Evolutionary conservation across 2,113 vertebrate species (phyloP).

Genomic region (Riparia riparia): DNA sequence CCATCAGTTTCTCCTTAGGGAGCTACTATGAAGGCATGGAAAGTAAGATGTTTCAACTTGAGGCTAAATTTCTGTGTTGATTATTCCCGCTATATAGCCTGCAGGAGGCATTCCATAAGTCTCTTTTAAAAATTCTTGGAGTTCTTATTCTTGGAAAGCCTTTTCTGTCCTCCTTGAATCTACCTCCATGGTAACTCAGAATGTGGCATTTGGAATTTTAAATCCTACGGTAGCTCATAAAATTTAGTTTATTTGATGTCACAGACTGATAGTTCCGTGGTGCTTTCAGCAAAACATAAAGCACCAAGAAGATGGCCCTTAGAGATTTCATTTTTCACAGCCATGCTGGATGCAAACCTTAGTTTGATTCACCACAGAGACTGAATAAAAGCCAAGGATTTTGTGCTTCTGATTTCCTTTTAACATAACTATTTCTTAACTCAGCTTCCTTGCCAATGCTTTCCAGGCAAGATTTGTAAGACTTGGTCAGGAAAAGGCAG

Average conservation of each 20-base stretch:
- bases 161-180: background rate
- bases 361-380: slow-evolving; percentile 12
- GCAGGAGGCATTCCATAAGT: background rate
- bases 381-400: slow-evolving; percentile 32
- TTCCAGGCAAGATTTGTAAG: slow-evolving; percentile 21
- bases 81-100: background rate
- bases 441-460: slow-evolving; percentile 3
- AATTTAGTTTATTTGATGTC: slow-evolving; percentile 31
- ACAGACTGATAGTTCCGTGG: background rate
- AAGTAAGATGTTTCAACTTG: background rate
- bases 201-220: background rate
- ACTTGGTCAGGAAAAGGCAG: background rate
- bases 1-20: background rate
- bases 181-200: background rate
- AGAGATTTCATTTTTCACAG: slow-evolving; percentile 24
- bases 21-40: background rate
- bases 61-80: background rate
- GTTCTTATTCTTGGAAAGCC: slow-evolving; percentile 19
- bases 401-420: slow-evolving; percentile 29
- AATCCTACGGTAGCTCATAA: background rate
- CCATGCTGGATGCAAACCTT: background rate
- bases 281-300: slow-evolving; percentile 49
- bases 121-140: background rate
- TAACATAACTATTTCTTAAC: slow-evolving; percentile 12
- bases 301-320: background rate